Evolutionary conservation across 2,113 vertebrate species (phyloP).

Genomic region (Redunca redunca): DNA sequence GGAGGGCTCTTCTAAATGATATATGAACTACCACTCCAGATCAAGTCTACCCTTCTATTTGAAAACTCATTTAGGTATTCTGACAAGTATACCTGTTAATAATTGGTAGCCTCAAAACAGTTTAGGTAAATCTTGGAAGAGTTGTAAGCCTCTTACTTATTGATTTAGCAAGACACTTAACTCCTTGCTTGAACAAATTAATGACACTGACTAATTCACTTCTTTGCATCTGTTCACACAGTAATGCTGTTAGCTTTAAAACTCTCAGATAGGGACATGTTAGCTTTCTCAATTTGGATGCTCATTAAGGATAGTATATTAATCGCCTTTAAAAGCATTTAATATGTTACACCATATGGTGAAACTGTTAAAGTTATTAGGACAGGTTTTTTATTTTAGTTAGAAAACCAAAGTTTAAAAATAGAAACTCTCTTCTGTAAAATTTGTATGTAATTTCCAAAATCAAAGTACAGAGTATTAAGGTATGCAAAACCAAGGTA

Average conservation of each 20-base stretch:
- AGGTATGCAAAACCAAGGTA: not conserved
- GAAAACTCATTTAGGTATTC: not conserved
- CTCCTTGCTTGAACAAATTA: not conserved
- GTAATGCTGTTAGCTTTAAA: not conserved
- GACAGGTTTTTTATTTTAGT: not conserved
- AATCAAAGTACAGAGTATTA: not conserved
- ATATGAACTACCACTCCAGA: not conserved
- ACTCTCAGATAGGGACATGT: not conserved
- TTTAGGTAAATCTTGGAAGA: not conserved
- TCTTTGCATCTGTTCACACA: not conserved
- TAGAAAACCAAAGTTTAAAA: not conserved
- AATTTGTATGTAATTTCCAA: constrained; percentile 7
- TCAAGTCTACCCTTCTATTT: not conserved
- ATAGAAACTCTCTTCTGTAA: not conserved
- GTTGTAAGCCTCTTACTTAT: not conserved
- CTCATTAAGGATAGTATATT: not conserved
- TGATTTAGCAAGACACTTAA: constrained; percentile 23
- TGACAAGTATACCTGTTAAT: not conserved
- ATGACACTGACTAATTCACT: not conserved
- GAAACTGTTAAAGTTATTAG: not conserved
- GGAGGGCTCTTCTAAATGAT: not conserved
- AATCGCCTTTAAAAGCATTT: not conserved
- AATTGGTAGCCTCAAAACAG: not conserved
- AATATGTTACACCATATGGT: not conserved
- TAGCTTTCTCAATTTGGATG: not conserved